Evolutionary conservation across 2,888 invertebrate species (phyloP).

Genomic region (Linhomoeus sp.): DNA sequence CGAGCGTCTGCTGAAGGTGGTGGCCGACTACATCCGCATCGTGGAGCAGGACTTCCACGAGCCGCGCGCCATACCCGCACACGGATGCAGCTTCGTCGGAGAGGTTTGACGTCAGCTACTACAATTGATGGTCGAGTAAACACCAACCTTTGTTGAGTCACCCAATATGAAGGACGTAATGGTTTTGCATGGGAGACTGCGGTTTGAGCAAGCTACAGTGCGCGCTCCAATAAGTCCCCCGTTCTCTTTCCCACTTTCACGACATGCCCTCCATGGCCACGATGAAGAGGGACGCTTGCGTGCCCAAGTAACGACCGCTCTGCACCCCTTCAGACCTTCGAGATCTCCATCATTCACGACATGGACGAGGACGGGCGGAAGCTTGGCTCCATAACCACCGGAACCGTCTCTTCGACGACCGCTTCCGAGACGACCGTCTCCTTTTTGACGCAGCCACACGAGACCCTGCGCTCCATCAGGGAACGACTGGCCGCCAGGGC

Average conservation of each 20-base stretch:
- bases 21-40: conserved; percentile 31
- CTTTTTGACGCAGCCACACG: background rate
- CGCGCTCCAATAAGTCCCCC: too few relatives aligned
- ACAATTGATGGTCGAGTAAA: conserved; percentile 27
- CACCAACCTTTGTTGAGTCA: too few relatives aligned
- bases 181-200: too few relatives aligned
- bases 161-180: too few relatives aligned
- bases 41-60: conserved; percentile 31
- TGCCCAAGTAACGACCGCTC: too few relatives aligned
- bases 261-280: too few relatives aligned
- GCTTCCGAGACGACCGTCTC: background rate
- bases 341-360: too few relatives aligned
- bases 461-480: conserved; percentile 5
- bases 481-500: conserved; percentile 2
- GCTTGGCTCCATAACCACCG: conserved; percentile 28
- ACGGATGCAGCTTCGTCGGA: conserved; percentile 34
- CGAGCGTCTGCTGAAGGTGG: conserved; percentile 32
- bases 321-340: too few relatives aligned
- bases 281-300: too few relatives aligned
- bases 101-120: conserved; percentile 27
- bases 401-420: conserved; percentile 12
- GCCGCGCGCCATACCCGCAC: conserved; percentile 32
- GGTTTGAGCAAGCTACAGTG: too few relatives aligned
- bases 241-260: too few relatives aligned
- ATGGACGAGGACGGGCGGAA: too few relatives aligned